Evolutionary conservation across 1,140 invertebrate species (phyloP).

Genomic region (Aricia agestis): DNA sequence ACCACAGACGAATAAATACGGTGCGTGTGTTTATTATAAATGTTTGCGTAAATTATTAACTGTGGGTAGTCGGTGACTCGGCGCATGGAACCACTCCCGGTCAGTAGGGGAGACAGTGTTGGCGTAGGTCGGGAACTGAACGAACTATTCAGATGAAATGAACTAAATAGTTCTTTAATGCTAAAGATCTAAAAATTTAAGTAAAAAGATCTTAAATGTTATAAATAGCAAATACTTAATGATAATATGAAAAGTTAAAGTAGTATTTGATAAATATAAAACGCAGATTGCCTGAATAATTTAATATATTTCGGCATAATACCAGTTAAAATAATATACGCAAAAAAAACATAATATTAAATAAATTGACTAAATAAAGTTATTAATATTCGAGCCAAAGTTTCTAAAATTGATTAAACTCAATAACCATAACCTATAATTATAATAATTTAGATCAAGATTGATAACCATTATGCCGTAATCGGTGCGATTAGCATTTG

Average conservation of each 20-base stretch:
- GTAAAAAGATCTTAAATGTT: too few relatives aligned
- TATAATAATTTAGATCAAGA: neutral
- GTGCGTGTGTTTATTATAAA: slow-evolving; percentile 41
- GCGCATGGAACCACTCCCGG: slow-evolving; percentile 39
- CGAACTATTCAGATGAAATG: slow-evolving; percentile 8
- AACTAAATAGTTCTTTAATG: neutral
- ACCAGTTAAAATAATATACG: too few relatives aligned
- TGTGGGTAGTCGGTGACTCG: slow-evolving; percentile 2
- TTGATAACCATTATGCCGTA: neutral
- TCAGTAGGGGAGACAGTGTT: slow-evolving; percentile 45
- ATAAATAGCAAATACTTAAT: too few relatives aligned
- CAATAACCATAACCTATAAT: neutral
- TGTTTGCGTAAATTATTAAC: slow-evolving; percentile 42
- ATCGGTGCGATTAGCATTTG: neutral
- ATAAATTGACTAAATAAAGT: neutral
- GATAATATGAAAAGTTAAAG: too few relatives aligned
- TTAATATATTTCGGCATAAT: too few relatives aligned
- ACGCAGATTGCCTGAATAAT: too few relatives aligned
- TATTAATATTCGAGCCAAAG: neutral
- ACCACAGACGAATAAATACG: slow-evolving; percentile 21
- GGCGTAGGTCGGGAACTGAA: slow-evolving; percentile 48
- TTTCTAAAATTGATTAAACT: neutral
- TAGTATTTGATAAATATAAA: too few relatives aligned
- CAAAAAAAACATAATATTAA: too few relatives aligned
- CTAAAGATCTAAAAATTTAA: neutral